phyloP scores from a whole-genome alignment of 2,888 invertebrate genomes.

The Apantesis nais region DNA sequence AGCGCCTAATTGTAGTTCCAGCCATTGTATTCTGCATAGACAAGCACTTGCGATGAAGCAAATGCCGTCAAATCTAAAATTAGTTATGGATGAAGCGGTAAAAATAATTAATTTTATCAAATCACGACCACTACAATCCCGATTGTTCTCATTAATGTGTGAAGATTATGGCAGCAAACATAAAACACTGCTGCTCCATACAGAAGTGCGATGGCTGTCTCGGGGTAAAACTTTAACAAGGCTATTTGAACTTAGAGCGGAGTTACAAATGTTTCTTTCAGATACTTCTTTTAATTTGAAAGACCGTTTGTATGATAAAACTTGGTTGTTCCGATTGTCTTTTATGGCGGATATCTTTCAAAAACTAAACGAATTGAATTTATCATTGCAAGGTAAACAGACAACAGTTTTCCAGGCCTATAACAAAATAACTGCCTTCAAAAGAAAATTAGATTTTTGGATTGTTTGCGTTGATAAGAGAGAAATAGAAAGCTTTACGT shows the following conservation, averaged over 20 bases:
- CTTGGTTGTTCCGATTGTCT: too few relatives aligned
- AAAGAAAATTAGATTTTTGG: too few relatives aligned
- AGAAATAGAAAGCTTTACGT: too few relatives aligned
- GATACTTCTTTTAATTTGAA: slow-evolving; percentile 3
- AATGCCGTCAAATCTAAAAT: slow-evolving; percentile 25
- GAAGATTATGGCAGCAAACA: slow-evolving; percentile 39
- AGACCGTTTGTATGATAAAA: too few relatives aligned
- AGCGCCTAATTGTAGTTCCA: slow-evolving; percentile 47
- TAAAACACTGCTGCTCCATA: slow-evolving; percentile 31
- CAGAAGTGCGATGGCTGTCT: slow-evolving; percentile 49
- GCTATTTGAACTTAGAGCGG: slow-evolving; percentile 24
- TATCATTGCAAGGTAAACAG: too few relatives aligned
- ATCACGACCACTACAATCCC: slow-evolving; percentile 25
- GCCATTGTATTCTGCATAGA: slow-evolving; percentile 37
- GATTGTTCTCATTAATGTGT: background rate
- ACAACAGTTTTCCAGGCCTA: too few relatives aligned
- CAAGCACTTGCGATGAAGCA: too few relatives aligned
- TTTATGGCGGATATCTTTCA: too few relatives aligned
- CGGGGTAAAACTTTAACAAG: slow-evolving; percentile 40
- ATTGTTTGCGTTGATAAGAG: too few relatives aligned
- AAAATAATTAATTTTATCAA: slow-evolving; percentile 45
- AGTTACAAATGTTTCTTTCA: slow-evolving; percentile 41
- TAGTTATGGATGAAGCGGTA: slow-evolving; percentile 27
- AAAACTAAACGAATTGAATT: too few relatives aligned
- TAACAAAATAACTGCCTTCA: too few relatives aligned